Conservation (phyloP, 1,140 invertebrate genomes). For the Octopus sinensis region DNA sequence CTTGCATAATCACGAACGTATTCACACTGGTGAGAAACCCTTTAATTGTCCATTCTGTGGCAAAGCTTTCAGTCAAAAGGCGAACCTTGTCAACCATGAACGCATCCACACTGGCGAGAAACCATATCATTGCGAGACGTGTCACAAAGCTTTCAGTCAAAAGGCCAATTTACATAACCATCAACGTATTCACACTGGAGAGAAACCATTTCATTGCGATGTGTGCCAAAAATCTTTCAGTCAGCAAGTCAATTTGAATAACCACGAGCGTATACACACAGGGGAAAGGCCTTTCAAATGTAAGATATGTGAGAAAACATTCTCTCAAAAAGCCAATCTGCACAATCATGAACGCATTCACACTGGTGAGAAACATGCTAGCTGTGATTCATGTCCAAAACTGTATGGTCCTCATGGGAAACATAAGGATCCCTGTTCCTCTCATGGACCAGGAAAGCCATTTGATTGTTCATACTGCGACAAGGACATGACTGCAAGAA, state of each 20-base stretch:
- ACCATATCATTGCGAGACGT: slow-evolving; percentile 15
- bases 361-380: slow-evolving; percentile 16
- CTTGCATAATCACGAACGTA: slow-evolving; percentile 72
- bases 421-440: background rate
- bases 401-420: slow-evolving; percentile 32
- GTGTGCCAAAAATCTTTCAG: slow-evolving; percentile 15
- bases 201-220: slow-evolving; percentile 14
- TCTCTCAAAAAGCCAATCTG: slow-evolving; percentile 45
- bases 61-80: slow-evolving; percentile 51
- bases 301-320: slow-evolving; percentile 79
- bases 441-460: slow-evolving; percentile 35
- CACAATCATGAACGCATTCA: slow-evolving; percentile 16
- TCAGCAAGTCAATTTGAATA: background rate
- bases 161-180: slow-evolving; percentile 17
- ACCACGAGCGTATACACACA: slow-evolving; percentile 63
- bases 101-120: slow-evolving; percentile 15
- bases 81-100: slow-evolving; percentile 20
- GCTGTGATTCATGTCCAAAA: slow-evolving; percentile 10
- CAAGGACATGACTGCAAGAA: slow-evolving; percentile 24
- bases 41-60: slow-evolving; percentile 51
- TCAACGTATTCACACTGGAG: slow-evolving; percentile 63
- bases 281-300: slow-evolving; percentile 86
- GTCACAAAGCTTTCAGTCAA: slow-evolving; percentile 10
- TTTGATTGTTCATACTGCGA: slow-evolving; percentile 28
- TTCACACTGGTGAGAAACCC: slow-evolving; percentile 58